Evolutionary conservation across 2,113 vertebrate species (phyloP), one percentile per base, ranked within the genome.

Genomic region (Felis catus): DNA sequence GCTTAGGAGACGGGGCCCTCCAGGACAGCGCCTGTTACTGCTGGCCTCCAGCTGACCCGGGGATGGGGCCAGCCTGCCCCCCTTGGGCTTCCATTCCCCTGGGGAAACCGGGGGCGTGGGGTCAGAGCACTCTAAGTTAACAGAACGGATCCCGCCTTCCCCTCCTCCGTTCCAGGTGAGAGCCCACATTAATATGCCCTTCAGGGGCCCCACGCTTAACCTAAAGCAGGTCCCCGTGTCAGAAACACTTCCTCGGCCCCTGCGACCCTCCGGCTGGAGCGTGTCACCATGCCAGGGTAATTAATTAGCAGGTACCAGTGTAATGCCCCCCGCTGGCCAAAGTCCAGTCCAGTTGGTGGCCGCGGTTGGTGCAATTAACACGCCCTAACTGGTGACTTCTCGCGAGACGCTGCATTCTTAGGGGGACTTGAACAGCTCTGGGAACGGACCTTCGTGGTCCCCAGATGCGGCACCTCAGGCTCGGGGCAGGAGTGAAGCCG

Each of bases 221-320:
- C 36, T 27, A 36, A 21, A 84, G 45, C 58, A n/a, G 51, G 55
- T 23, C 12, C 19, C 61, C n/a, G 10, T 1, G 16, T 61, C 25
- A 29, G 61, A 87, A 73, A 61, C 14, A 14, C 61, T 4, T 29
- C 18, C 19, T 6, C 7, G 7, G 39, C 1, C 33, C 11, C 18
- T 13, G 18, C 11, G 63, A 6, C 33, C 14, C 58, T n/a, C 9
- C 4, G 61, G 41, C 63, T 63, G 21, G 27, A 18, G 41, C 41
- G 61, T 19, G 15, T 51, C 51, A 25, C 70, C 6, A 3, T 0
- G 15, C 23, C 0, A 1, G 2, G 11, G 29, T 5, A 13, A 1
- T 61, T 23, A n/a, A 4, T 33, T 18, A 1, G 4, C 14, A 2
- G 29, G 53, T 11, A 8, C 66, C 25, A 13, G 39, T 53, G 53